A percentile compares a stretch with the other conserved stretches of the same genome.
Conservation (phyloP, 1,140 invertebrate species). For the Elysia chlorotica region DNA sequence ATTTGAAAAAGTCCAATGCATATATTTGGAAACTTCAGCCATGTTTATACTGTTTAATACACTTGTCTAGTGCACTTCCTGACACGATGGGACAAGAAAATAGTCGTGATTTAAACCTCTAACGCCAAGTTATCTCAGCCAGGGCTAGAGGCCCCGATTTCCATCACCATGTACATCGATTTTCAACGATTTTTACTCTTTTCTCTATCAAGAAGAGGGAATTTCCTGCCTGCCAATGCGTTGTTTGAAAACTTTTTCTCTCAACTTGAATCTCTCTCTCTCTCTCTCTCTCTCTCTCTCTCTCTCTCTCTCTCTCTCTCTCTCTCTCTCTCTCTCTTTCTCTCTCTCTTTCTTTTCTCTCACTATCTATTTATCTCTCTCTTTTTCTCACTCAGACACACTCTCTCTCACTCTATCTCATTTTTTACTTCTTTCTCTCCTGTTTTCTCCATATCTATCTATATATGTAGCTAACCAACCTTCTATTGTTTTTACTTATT, state of each 20-base stretch:
- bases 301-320: conserved; percentile 1
- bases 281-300: neutral
- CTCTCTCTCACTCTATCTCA: neutral
- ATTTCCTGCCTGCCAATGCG: neutral
- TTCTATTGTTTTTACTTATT: too few relatives aligned
- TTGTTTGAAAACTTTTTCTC: too few relatives aligned
- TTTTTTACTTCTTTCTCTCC: neutral
- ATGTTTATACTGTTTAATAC: neutral
- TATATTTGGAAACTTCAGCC: too few relatives aligned
- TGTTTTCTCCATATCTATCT: neutral
- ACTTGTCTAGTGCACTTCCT: neutral
- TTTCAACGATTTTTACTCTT: neutral
- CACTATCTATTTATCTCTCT: neutral
- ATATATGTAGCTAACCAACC: too few relatives aligned
- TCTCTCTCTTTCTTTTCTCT: neutral
- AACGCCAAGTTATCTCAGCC: too few relatives aligned
- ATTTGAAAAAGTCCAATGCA: too few relatives aligned
- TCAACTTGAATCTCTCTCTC: neutral
- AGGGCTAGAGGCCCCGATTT: neutral
- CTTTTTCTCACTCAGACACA: neutral
- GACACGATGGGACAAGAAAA: too few relatives aligned
- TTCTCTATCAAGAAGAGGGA: neutral
- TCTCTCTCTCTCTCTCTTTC: neutral
- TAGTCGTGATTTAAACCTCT: too few relatives aligned
- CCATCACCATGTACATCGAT: neutral